Percentiles rank a stretch among this genome's conserved stretches.
These are phyloP conservation scores for Rhea americana DNA, from an alignment of 2,113 vertebrate genomes.

Conservation along the genomic window DNA sequence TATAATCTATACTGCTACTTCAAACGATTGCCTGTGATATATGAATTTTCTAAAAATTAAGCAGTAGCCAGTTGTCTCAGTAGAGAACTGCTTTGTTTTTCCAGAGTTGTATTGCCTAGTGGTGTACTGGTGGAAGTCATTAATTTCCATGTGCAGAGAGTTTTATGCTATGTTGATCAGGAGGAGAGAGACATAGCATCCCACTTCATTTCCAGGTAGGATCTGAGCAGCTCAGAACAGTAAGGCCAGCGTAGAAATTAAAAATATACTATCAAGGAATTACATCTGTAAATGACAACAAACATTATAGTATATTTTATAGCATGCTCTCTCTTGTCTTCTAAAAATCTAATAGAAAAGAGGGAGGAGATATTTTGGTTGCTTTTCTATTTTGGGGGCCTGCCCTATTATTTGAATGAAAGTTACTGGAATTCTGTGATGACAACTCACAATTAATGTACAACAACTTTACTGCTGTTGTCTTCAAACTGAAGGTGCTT, in stretches of 20 bases:
- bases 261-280: rapidly evolving
- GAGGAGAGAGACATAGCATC: background rate
- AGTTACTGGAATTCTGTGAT: rapidly evolving
- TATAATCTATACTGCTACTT: background rate
- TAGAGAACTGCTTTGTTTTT: background rate
- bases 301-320: rapidly evolving
- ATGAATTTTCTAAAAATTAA: background rate
- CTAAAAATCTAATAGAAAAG: background rate
- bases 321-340: background rate
- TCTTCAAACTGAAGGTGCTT: background rate
- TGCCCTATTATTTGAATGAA: background rate
- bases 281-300: background rate
- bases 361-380: background rate
- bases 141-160: background rate
- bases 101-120: background rate
- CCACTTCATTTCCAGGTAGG: rapidly evolving
- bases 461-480: background rate
- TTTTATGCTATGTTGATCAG: background rate
- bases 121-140: rapidly evolving
- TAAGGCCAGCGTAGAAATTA: background rate
- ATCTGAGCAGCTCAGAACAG: rapidly evolving
- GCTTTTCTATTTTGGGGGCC: background rate
- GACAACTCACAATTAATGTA: background rate
- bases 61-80: background rate
- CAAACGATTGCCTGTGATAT: rapidly evolving